Conservation (phyloP, 2,797 vertebrate species). For the Adrianichthys oophorus region DNA sequence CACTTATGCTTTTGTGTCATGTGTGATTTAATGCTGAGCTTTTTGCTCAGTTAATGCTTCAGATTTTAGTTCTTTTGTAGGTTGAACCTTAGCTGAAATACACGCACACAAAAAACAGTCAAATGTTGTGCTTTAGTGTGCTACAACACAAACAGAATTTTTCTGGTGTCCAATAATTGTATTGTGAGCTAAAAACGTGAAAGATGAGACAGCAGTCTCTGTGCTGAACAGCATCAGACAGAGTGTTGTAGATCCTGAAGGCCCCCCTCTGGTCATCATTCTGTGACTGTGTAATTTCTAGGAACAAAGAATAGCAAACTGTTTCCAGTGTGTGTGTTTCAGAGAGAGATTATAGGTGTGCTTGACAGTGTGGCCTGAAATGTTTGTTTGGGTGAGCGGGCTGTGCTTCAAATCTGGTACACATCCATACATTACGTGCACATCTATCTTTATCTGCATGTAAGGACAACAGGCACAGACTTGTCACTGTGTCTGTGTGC, state of each 20-base stretch:
- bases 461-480: slow-evolving; percentile 36
- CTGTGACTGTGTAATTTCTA: background rate
- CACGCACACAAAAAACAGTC: too few relatives aligned
- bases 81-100: too few relatives aligned
- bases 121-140: too few relatives aligned
- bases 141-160: background rate
- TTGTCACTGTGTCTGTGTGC: slow-evolving; percentile 34
- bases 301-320: background rate
- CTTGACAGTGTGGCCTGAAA: slow-evolving; percentile 10
- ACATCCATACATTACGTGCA: slow-evolving; percentile 10
- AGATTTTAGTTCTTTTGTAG: background rate
- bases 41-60: too few relatives aligned
- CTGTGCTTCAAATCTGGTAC: slow-evolving; percentile 14
- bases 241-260: too few relatives aligned
- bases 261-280: background rate
- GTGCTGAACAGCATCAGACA: too few relatives aligned
- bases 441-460: slow-evolving; percentile 16
- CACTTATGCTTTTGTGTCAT: too few relatives aligned
- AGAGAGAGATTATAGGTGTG: slow-evolving; percentile 11
- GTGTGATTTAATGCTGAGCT: too few relatives aligned
- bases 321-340: slow-evolving; percentile 32
- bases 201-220: too few relatives aligned
- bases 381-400: slow-evolving; percentile 11
- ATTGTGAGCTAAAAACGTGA: too few relatives aligned
- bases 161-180: background rate